Conservation (phyloP, 2,797 vertebrate species). For the Hemitrygon akajei region DNA sequence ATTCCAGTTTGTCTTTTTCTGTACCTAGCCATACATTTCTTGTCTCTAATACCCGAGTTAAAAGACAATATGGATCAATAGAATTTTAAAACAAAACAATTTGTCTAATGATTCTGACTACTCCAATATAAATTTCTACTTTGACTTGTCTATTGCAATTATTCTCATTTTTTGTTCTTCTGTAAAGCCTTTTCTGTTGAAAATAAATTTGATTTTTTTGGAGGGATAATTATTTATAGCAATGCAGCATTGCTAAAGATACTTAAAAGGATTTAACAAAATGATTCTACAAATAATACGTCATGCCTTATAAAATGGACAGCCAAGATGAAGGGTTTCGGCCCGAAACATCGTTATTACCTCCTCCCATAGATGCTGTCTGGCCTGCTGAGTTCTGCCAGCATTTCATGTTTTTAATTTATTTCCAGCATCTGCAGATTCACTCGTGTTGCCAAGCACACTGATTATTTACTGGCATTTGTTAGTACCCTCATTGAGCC, state of each 20-base stretch:
- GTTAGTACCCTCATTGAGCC: neutral
- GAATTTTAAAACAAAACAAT: neutral
- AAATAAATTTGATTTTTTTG: neutral
- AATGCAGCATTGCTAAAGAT: neutral
- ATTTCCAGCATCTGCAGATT: too few species aligned
- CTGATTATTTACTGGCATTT: neutral
- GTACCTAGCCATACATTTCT: neutral
- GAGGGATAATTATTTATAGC: neutral
- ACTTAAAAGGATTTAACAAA: neutral
- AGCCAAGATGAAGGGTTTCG: too few species aligned
- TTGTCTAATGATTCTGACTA: neutral
- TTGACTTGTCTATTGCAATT: neutral
- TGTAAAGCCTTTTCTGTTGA: neutral
- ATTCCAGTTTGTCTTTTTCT: neutral
- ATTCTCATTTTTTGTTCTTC: neutral
- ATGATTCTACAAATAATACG: neutral
- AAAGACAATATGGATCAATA: neutral
- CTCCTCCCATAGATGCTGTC: too few species aligned
- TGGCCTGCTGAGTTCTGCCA: too few species aligned
- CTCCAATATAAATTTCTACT: neutral
- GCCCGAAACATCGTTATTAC: too few species aligned
- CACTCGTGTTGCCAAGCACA: neutral
- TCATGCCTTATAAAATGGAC: neutral
- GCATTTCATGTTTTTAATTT: too few species aligned
- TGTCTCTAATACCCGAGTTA: neutral